Evolutionary conservation across 2,113 vertebrate genomes (phyloP).

Genomic region (Grammomys surdaster): DNA sequence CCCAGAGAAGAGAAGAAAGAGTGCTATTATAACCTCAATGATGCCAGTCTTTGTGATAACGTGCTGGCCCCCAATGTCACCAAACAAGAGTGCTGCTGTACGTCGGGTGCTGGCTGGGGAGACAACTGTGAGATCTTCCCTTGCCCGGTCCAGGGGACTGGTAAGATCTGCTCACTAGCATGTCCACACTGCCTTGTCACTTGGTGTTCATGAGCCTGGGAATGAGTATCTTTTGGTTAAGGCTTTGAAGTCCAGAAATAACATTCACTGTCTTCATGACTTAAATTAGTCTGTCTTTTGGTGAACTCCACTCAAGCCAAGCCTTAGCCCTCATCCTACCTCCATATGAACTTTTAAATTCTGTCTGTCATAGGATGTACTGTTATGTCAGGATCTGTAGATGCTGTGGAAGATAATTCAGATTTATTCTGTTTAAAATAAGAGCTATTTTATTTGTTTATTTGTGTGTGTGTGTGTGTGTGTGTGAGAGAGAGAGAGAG

Average conservation of each 20-base stretch:
- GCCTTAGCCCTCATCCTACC: no score
- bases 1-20: conserved; percentile 93
- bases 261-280: background rate
- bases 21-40: conserved; percentile 96
- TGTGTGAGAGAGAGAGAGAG: background rate
- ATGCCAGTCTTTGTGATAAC: conserved; percentile 97
- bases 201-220: background rate
- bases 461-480: background rate
- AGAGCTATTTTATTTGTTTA: background rate
- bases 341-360: background rate
- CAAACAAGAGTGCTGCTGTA: conserved; percentile 98
- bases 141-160: conserved; percentile 94
- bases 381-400: background rate
- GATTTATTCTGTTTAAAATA: background rate
- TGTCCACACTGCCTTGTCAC: background rate
- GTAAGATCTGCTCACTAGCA: conserved; percentile 84
- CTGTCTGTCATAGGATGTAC: background rate
- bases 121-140: conserved; percentile 99
- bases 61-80: conserved; percentile 95
- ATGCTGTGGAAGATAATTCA: conserved; percentile 23
- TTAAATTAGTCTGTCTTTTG: background rate
- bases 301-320: background rate
- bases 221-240: background rate
- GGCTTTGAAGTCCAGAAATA: background rate
- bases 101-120: conserved; percentile 97